A percentile compares a stretch with the other conserved stretches of the same genome.
phyloP scores from a whole-genome alignment of 2,888 invertebrate genomes.

The Protodeltote pygarga region DNA sequence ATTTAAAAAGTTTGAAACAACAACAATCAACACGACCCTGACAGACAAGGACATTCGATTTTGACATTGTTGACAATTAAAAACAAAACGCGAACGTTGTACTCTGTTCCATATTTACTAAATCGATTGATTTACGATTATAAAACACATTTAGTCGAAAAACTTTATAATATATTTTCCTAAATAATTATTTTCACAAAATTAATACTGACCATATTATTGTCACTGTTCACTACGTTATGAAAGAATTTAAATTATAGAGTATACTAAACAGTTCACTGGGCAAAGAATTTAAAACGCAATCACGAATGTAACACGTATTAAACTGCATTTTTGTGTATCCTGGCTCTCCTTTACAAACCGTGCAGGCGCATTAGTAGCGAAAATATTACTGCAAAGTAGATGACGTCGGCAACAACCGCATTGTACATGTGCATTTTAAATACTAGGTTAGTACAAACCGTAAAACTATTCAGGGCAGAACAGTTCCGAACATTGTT shows the following conservation, averaged over 20 bases:
- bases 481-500: slow-evolving; percentile 48
- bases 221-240: slow-evolving; percentile 51
- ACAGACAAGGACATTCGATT: slow-evolving; percentile 11
- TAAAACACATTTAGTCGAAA: slow-evolving; percentile 11
- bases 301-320: slow-evolving; percentile 68
- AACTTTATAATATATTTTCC: background rate
- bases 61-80: slow-evolving; percentile 40
- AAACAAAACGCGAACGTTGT: slow-evolving; percentile 3
- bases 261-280: slow-evolving; percentile 46
- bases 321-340: slow-evolving; percentile 77
- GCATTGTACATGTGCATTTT: slow-evolving; percentile 84
- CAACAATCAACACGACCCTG: too few relatives aligned
- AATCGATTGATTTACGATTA: slow-evolving; percentile 26
- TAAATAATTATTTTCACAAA: background rate
- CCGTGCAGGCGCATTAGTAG: slow-evolving; percentile 83
- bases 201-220: slow-evolving; percentile 40
- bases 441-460: slow-evolving; percentile 80
- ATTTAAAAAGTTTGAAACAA: too few relatives aligned
- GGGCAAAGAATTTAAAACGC: slow-evolving; percentile 53
- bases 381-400: slow-evolving; percentile 85
- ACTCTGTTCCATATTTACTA: slow-evolving; percentile 1
- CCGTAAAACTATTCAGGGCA: slow-evolving; percentile 75
- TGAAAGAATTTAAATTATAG: slow-evolving; percentile 33
- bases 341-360: slow-evolving; percentile 72
- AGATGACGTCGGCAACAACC: slow-evolving; percentile 83